Base-by-base conservation (phyloP, 2,113 vertebrate genomes). In the Pimephales promelas region DNA sequence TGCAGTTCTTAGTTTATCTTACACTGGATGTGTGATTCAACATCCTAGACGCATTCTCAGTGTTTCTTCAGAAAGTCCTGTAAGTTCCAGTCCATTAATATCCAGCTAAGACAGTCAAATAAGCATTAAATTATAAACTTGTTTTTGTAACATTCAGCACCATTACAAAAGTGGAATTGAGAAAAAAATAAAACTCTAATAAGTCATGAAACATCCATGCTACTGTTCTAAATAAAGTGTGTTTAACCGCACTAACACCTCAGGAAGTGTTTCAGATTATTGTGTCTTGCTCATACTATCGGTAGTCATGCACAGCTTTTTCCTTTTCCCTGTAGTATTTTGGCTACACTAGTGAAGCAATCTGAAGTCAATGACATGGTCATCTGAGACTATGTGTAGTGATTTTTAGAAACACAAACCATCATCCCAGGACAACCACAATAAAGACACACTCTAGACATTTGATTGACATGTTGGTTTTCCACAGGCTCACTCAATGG, bases 401-500 rank as follows among this genome's bases (percentile, higher is more conserved):
- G 3, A 43, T 16, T n/a, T n/a, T 45, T 56, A 26, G 20, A 34
- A 34, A 45, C 10, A 76, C 11, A 31, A n/a, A 24, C 54, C 57
- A 20, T 54, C 20, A 36, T 49, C 3, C 13, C 18, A 47, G 8
- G 9, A 81, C 20, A 66, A 24, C 24, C 2, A 56, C 10, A 5
- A 22, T 28, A 11, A 18, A 56, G 43, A 10, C 4, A 40, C 0
- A 6, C 10, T 57, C 2, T 71, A 71, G 45, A 78, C 34, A 14
- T 22, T 22, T 3, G 9, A 26, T 24, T 45, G 16, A 43, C 26
- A 24, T 59, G 24, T 28, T 66, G 31, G n/a, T 86, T 87, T 26
- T 43, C 75, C 70, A 24, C 90, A 97, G 96, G 93, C 93, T 82
- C 96, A 97, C 87, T 96, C 96, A 47, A 97, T 97, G 96, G 96